phyloP scores from a whole-genome alignment of 2,797 vertebrate genomes.

The Coregonus ussuriensis region DNA sequence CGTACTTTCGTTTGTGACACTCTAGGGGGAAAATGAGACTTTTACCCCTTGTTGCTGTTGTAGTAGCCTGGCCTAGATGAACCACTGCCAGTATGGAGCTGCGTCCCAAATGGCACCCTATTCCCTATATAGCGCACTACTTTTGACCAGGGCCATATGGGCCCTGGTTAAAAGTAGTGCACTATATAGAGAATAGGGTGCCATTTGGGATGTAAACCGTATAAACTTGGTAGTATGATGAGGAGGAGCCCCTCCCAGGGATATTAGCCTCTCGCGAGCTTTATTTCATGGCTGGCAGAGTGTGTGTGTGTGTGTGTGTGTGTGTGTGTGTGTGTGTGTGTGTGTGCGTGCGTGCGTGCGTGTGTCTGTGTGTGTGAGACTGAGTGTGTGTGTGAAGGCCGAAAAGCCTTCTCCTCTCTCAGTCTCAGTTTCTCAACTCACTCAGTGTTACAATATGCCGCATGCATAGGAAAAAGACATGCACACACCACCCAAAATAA shows the following conservation, averaged over 20 bases:
- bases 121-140: not conserved
- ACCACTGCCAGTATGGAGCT: conserved; percentile 52
- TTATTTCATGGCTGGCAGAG: conserved; percentile 49
- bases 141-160: too few species aligned
- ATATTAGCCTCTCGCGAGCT: conserved; percentile 46
- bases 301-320: too few species aligned
- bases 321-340: not conserved
- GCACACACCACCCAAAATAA: not conserved
- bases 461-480: not conserved
- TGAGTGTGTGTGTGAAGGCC: not conserved
- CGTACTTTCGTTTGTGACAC: conserved; percentile 25
- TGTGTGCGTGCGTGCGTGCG: too few species aligned
- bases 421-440: not conserved
- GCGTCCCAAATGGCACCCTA: not conserved
- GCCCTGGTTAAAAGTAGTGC: not conserved
- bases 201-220: not conserved
- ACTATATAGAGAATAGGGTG: not conserved
- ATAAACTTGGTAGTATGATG: conserved; percentile 35
- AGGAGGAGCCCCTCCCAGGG: conserved; percentile 60
- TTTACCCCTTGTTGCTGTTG: conserved; percentile 35
- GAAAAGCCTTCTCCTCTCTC: not conserved
- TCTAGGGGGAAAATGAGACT: conserved; percentile 27
- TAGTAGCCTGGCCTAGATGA: conserved; percentile 47
- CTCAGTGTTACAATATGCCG: not conserved
- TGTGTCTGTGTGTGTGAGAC: too few species aligned